Evolutionary conservation across 2,888 invertebrate genomes (phyloP), one percentile per base, ranked within the genome.

Genomic region (Sthenelais limicola): DNA sequence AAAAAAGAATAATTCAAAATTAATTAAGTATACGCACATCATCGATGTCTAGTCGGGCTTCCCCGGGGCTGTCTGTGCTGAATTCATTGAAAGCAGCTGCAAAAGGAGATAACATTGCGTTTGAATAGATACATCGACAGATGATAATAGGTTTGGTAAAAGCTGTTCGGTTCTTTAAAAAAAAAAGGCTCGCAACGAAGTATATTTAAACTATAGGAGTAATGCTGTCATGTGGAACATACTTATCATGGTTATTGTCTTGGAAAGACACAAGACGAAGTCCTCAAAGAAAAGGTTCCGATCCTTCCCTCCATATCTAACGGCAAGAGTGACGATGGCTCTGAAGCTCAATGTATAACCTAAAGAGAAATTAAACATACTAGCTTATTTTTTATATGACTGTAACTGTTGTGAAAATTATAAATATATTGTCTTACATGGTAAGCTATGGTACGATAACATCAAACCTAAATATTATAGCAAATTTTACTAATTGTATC

Each of bases 251-350:
- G 70, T 24, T 30, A 71, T 51, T 12, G 68, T 73, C 48, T 70
- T 73, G 12, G 71, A 33, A n/a, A 75, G 26, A 54, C 75, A 75
- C 15, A 75, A 51, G 3, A 62, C 52, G 49, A 70, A 75, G 58
- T 75, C 75, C 43, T 75, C 75, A 43, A 73, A 75, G 75, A 68
- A 75, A 33, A 75, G 54, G 2, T 28, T 67, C 38, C 71, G 35
- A 24, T 75, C 75, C 47, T 73, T 75, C 24, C 75, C 75, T 26
- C 75, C 75, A 32, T 75, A 75, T 3, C 75, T 30, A n/a, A 68
- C 38, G 9, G 58, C 73, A 2, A 75, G 33, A n/a, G 58, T 32
- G 9, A 54, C 33, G n/a, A 75, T 12, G 12, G 71, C 48, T 33
- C 47, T 48, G 32, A 67, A 38, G 38, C 49, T 47, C 7, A 75